Evolutionary conservation across 2,888 invertebrate species (phyloP).

Genomic region (Frankliniella fusca): DNA sequence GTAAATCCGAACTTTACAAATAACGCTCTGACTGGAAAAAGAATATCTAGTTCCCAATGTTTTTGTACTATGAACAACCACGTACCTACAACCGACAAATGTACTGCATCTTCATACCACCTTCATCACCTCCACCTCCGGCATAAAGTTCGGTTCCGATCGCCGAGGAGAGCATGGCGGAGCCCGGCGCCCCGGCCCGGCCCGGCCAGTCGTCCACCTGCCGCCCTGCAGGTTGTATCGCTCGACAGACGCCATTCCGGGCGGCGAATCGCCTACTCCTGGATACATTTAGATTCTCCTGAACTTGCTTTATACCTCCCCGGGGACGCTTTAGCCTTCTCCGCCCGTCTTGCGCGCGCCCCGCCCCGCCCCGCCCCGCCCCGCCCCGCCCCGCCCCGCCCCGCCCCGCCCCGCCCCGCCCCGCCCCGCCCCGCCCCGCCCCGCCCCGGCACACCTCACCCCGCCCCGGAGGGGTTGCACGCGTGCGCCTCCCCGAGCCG

Average conservation of each 20-base stretch:
- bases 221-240: too few species aligned
- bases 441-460: too few species aligned
- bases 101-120: too few species aligned
- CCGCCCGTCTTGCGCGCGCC: not conserved
- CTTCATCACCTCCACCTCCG: too few species aligned
- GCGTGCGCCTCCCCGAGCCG: too few species aligned
- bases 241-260: not conserved
- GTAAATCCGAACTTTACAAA: too few species aligned
- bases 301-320: constrained; percentile 21
- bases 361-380: not conserved
- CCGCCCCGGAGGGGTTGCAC: too few species aligned
- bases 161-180: not conserved
- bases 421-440: not conserved
- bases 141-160: too few species aligned
- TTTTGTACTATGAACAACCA: too few species aligned
- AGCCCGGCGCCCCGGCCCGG: not conserved
- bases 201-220: not conserved
- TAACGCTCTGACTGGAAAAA: too few species aligned
- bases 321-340: constrained; percentile 9
- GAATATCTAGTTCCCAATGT: too few species aligned
- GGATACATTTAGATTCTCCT: not conserved
- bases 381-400: not conserved
- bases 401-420: not conserved
- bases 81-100: too few species aligned
- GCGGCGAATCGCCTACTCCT: not conserved